phyloP scores from a whole-genome alignment of 2,888 invertebrate genomes.

The Eupsilia transversa region DNA sequence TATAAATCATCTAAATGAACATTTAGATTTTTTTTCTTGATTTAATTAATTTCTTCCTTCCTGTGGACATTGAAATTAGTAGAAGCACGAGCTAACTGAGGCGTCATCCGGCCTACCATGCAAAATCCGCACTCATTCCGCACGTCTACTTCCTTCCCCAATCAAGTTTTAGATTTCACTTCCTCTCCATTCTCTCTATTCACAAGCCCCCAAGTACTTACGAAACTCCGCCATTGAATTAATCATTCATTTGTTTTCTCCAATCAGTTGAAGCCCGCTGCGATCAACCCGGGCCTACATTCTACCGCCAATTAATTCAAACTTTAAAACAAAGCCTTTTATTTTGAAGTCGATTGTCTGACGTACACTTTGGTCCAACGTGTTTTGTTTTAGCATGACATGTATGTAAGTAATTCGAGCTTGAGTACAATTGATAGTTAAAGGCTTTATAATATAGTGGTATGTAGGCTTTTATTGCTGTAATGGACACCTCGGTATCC shows the following conservation, averaged over 20 bases:
- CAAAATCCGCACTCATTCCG: neutral
- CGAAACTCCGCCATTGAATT: conserved; percentile 45
- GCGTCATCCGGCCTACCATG: neutral
- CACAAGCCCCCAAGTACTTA: conserved; percentile 45
- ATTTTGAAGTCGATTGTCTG: conserved; percentile 37
- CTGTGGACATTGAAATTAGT: neutral
- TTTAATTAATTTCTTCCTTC: neutral
- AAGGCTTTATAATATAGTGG: conserved; percentile 34
- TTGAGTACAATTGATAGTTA: conserved; percentile 48
- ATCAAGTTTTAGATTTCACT: conserved; percentile 18
- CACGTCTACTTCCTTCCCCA: conserved; percentile 13
- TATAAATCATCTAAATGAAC: neutral
- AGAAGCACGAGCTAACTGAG: neutral
- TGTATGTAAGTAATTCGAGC: conserved; percentile 15
- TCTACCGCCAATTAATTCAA: conserved; percentile 54
- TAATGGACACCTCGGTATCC: conserved; percentile 22
- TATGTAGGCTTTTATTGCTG: conserved; percentile 43
- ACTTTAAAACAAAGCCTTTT: conserved; percentile 49
- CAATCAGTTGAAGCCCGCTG: conserved; percentile 45
- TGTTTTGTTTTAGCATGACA: conserved; percentile 23
- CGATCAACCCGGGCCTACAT: conserved; percentile 29
- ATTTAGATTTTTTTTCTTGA: neutral
- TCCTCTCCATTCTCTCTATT: conserved; percentile 28
- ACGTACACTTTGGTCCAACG: conserved; percentile 28
- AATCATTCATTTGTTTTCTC: conserved; percentile 61